Conservation (phyloP, 2,888 invertebrate genomes). For the Meteorus colon region DNA sequence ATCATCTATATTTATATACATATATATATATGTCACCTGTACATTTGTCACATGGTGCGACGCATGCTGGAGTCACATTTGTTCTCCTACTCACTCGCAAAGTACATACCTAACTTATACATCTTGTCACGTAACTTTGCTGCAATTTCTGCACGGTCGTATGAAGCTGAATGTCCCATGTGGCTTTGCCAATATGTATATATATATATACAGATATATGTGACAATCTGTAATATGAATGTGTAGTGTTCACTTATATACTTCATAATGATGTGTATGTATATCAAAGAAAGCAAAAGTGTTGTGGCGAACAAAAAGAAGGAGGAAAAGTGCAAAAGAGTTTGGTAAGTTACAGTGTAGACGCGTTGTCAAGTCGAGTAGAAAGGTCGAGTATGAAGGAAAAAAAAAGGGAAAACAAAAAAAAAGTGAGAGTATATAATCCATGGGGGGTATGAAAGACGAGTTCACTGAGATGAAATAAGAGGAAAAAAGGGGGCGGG, state of each 20-base stretch:
- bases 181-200: not conserved
- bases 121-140: slow-evolving; percentile 32
- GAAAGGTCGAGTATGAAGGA: slow-evolving; percentile 25
- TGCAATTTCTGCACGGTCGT: slow-evolving; percentile 33
- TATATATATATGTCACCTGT: slow-evolving; percentile 20
- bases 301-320: slow-evolving; percentile 9
- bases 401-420: not conserved
- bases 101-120: not conserved
- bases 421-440: slow-evolving; percentile 33
- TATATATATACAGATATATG: slow-evolving; percentile 3
- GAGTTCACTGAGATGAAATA: slow-evolving; percentile 14
- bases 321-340: slow-evolving; percentile 21
- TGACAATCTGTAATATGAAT: not conserved
- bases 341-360: slow-evolving; percentile 31
- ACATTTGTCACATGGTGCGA: slow-evolving; percentile 32
- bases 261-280: not conserved
- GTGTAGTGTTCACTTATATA: not conserved
- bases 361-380: slow-evolving; percentile 32
- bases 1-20: not conserved
- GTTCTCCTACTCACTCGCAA: not conserved
- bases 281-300: slow-evolving; percentile 2
- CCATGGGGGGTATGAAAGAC: slow-evolving; percentile 12
- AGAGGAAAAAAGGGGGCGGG: slow-evolving; percentile 43
- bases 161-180: not conserved
- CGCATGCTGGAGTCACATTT: slow-evolving; percentile 4